Conservation (phyloP, 2,888 invertebrate species). For the Ryuthela nishihirai region DNA sequence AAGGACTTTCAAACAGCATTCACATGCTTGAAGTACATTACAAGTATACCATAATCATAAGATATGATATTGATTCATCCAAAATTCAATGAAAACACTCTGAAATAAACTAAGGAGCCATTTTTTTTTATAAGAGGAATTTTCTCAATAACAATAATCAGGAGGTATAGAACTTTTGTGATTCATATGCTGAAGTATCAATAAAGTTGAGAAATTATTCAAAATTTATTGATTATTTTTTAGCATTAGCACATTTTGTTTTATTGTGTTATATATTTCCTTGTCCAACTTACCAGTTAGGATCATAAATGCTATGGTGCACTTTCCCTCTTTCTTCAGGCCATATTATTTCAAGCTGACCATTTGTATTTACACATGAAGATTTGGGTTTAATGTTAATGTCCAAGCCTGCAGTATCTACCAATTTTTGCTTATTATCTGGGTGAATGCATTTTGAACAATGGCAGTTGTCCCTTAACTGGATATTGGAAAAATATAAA, state of each 20-base stretch:
- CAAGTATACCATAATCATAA: too few species aligned
- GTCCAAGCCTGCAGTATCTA: slow-evolving; percentile 43
- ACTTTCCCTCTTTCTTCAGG: slow-evolving; percentile 38
- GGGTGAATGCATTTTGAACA: slow-evolving; percentile 33
- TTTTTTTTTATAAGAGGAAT: background rate
- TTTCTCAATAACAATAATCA: background rate
- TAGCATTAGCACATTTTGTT: too few species aligned
- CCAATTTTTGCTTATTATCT: slow-evolving; percentile 30
- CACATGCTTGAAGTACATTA: too few species aligned
- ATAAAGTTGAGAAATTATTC: too few species aligned
- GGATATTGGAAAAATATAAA: background rate
- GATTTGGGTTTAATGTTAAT: slow-evolving; percentile 45
- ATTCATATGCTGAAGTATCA: too few species aligned
- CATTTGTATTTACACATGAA: slow-evolving; percentile 43
- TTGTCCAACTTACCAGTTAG: slow-evolving; percentile 47
- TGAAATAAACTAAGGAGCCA: too few species aligned
- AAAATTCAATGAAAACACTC: too few species aligned
- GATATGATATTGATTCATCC: too few species aligned
- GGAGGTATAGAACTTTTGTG: background rate
- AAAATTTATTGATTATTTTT: too few species aligned
- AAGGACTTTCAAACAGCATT: too few species aligned
- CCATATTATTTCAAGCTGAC: slow-evolving; percentile 46
- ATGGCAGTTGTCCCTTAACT: slow-evolving; percentile 43
- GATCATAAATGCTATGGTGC: slow-evolving; percentile 46
- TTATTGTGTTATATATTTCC: too few species aligned